phyloP scores from a whole-genome alignment of 2,113 vertebrate genomes.

The Mobula birostris region DNA sequence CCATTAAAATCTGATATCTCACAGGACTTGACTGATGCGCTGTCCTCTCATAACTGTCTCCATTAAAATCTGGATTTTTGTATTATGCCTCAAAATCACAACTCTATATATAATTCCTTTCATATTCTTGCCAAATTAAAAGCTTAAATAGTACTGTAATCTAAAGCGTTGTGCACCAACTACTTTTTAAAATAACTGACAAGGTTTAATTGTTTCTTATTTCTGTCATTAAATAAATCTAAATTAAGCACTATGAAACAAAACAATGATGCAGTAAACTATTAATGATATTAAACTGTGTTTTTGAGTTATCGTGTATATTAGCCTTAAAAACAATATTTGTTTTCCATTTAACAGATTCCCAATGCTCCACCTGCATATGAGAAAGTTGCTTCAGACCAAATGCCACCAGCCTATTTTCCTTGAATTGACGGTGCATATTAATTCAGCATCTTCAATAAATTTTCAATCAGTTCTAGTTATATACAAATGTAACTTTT shows the following conservation, averaged over 20 bases:
- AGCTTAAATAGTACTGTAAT: neutral
- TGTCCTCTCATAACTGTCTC: neutral
- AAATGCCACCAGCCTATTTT: constrained; percentile 75
- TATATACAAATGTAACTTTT: neutral
- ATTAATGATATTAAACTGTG: neutral
- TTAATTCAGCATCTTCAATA: neutral
- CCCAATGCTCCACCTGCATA: constrained; percentile 85
- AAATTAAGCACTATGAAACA: neutral
- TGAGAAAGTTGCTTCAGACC: constrained; percentile 69
- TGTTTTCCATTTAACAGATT: constrained; percentile 52
- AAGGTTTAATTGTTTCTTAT: neutral
- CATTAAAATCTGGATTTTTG: neutral
- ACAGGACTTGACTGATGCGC: neutral
- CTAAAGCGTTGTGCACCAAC: no score
- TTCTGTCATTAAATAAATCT: neutral
- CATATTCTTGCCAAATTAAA: neutral
- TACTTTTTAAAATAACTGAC: neutral
- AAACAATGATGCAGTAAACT: neutral
- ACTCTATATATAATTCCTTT: neutral
- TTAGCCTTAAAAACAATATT: neutral
- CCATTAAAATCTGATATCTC: neutral
- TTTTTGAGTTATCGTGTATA: neutral
- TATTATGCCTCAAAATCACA: neutral
- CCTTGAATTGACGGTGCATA: constrained; percentile 56
- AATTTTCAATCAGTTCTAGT: neutral